Percentiles rank a stretch among this genome's conserved stretches.
phyloP scores from a whole-genome alignment of 2,888 invertebrate genomes.

The Timandra comae region DNA sequence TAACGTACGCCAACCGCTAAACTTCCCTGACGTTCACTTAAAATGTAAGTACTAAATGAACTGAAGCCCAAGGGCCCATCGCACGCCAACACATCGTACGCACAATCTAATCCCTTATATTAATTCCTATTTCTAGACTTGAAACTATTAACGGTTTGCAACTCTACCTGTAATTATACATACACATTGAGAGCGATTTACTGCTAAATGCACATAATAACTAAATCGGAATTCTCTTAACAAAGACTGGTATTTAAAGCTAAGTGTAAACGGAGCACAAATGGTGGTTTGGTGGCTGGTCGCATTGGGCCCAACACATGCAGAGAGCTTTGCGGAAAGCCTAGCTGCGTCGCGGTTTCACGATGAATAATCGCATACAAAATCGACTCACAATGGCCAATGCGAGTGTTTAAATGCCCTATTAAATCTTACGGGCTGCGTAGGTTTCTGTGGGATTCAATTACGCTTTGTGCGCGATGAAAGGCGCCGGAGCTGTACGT shows the following conservation, averaged over 20 bases:
- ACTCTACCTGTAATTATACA: conserved; percentile 28
- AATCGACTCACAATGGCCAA: conserved; percentile 72
- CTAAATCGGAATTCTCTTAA: conserved; percentile 27
- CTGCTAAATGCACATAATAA: conserved; percentile 28
- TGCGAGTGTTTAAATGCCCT: conserved; percentile 77
- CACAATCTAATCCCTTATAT: conserved; percentile 34
- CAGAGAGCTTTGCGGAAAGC: conserved; percentile 57
- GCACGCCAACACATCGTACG: conserved; percentile 39
- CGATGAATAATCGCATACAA: conserved; percentile 73
- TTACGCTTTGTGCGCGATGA: conserved; percentile 75
- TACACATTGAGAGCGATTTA: conserved; percentile 19
- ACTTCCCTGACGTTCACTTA: conserved; percentile 43
- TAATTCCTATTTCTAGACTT: conserved; percentile 32
- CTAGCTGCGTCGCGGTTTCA: conserved; percentile 56
- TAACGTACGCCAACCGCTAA: conserved; percentile 28
- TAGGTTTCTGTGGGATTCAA: conserved; percentile 76
- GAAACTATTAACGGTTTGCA: conserved; percentile 23
- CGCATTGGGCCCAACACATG: conserved; percentile 54
- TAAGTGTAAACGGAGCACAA: conserved; percentile 37
- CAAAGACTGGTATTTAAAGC: conserved; percentile 32
- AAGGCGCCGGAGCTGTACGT: conserved; percentile 67
- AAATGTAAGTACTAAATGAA: conserved; percentile 34
- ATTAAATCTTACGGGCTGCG: conserved; percentile 74
- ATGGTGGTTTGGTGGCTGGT: conserved; percentile 39
- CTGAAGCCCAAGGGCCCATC: conserved; percentile 38